Base-by-base conservation (phyloP, 2,888 invertebrate species). In the Tenodera sinensis region DNA sequence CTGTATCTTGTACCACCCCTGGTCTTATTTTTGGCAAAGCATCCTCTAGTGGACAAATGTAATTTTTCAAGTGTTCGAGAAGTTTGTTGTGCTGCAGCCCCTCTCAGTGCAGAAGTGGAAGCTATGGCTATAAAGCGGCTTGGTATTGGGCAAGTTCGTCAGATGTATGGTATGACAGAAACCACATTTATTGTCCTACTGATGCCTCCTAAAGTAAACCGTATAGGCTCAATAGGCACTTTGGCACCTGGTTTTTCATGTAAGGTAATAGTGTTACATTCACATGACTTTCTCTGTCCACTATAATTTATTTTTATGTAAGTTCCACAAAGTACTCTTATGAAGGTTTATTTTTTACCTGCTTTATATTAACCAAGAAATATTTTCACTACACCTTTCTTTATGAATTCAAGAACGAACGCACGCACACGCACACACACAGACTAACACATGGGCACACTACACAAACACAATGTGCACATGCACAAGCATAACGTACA, bases 141-240 rank as follows among this genome's bases (percentile, higher is more conserved):
- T 15, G 84, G 87, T 8, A 92, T 96, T 42, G 93, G 94, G 84
- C 93, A 93, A 84, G 95, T 97, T 90, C 94, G 95, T 42, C 97
- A 97, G 93, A 97, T 96, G 1, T 97, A 97, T 92, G 97, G 97
- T 4, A 94, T 98, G 93, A 97, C 97, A 7, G 97, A 98, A 93
- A 95, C 96, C 54, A 97, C 97, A 4, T 94, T 97, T 92, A 95
- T 94, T 47, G 94, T 95, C 86, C 92, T 94, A 1, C 90, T 94
- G 28, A 92, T 94, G 3, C 94, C 94, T 91, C 92, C 91, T 0
- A 92, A 92, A 83, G 92, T 92, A 1, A 88, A 88, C 54, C 91
- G 90, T 82, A 83, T 85, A 28, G 91, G 91, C 6, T 90, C 92
- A 25, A 90, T 91, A 3, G 92, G 92, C 25, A 89, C 85, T 34